Evolutionary conservation across 2,888 invertebrate genomes (phyloP).

Genomic region (Selenia dentaria): DNA sequence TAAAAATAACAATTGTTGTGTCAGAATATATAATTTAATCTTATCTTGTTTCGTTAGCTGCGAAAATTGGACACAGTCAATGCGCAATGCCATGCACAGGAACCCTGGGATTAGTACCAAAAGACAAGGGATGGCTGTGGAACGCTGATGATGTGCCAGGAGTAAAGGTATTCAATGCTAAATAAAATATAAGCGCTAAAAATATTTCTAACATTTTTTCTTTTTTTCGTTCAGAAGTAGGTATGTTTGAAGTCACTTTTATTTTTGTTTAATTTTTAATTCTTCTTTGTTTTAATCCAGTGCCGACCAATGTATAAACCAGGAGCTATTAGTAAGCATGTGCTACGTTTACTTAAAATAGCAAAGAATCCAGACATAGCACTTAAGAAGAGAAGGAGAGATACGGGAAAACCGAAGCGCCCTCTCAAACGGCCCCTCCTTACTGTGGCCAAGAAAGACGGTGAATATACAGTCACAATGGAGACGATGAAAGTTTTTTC

Average conservation of each 20-base stretch:
- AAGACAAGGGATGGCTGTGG: constrained; percentile 80
- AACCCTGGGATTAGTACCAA: constrained; percentile 62
- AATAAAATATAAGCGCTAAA: too few species aligned
- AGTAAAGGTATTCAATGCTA: constrained; percentile 56
- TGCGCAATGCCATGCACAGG: constrained; percentile 66
- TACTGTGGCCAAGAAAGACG: constrained; percentile 68
- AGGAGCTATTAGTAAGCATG: constrained; percentile 71
- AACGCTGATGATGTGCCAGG: constrained; percentile 70
- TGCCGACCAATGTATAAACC: constrained; percentile 69
- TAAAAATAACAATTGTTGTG: too few species aligned
- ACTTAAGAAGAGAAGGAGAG: constrained; percentile 61
- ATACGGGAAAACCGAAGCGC: constrained; percentile 52
- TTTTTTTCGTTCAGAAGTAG: too few species aligned
- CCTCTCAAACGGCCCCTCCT: constrained; percentile 68
- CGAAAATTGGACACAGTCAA: constrained; percentile 71
- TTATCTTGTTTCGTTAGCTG: constrained; percentile 47
- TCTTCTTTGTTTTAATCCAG: too few species aligned
- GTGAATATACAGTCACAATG: constrained; percentile 73
- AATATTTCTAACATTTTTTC: too few species aligned
- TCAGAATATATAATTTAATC: too few species aligned
- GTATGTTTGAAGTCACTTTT: too few species aligned
- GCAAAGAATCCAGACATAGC: constrained; percentile 65
- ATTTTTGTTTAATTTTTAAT: too few species aligned
- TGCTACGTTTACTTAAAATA: constrained; percentile 64
- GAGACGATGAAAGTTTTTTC: constrained; percentile 70